These are phyloP conservation scores for Gasterosteus nipponicus DNA, from an alignment of 2,113 vertebrate species.

Conservation along the genomic window DNA sequence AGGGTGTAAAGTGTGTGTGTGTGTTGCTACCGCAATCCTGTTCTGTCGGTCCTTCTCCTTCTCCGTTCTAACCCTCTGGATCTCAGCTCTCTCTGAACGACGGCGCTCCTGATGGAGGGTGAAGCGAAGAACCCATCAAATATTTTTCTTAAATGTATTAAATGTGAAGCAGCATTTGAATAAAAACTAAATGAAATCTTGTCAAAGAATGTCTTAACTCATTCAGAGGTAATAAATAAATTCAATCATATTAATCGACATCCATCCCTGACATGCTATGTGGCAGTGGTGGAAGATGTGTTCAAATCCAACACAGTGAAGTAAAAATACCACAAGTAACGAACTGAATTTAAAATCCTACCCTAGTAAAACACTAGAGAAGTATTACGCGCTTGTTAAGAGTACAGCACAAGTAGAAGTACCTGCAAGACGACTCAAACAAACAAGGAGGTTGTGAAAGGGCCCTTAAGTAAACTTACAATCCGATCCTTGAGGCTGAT, in stretches of 20 bases:
- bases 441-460: neutral
- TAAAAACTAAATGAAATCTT: neutral
- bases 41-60: constrained; percentile 94
- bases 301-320: neutral
- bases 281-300: neutral
- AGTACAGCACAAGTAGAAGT: neutral
- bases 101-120: constrained; percentile 86
- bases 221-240: neutral
- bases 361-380: neutral
- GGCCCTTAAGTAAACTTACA: constrained; percentile 75
- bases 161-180: neutral
- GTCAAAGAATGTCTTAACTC: neutral
- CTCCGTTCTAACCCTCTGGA: constrained; percentile 92
- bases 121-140: neutral
- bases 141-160: neutral
- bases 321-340: neutral
- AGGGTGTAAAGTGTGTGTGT: neutral
- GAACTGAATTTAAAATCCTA: neutral
- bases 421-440: neutral
- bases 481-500: constrained; percentile 94
- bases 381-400: neutral
- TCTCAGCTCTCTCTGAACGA: constrained; percentile 91
- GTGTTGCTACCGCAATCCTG: constrained; percentile 84
- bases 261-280: neutral
- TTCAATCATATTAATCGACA: neutral